These are phyloP conservation scores for Drosophila ustulata DNA, from an alignment of 2,888 invertebrate species.

Conservation along the genomic window DNA sequence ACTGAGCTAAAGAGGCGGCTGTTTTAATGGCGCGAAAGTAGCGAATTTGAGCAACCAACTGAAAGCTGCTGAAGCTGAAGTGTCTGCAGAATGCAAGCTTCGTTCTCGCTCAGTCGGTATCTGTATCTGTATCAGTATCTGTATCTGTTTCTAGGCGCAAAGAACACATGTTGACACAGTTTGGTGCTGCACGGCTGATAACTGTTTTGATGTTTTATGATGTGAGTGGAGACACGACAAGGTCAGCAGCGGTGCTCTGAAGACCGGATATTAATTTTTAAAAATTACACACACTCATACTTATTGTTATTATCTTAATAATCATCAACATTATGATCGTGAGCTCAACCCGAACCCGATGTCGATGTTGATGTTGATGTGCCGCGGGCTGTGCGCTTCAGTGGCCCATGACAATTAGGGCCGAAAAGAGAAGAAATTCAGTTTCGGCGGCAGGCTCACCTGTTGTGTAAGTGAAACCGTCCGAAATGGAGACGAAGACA, in stretches of 20 bases:
- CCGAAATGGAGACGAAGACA: slow-evolving; percentile 16
- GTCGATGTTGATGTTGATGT: slow-evolving; percentile 13
- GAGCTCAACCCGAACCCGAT: slow-evolving; percentile 16
- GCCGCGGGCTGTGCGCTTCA: slow-evolving; percentile 63
- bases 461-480: slow-evolving; percentile 61
- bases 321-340: slow-evolving; percentile 44
- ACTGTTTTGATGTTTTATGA: slow-evolving; percentile 54
- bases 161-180: slow-evolving; percentile 72
- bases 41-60: slow-evolving; percentile 43
- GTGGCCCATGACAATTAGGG: slow-evolving; percentile 79
- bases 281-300: slow-evolving; percentile 55
- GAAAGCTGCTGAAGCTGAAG: not conserved
- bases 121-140: slow-evolving; percentile 15
- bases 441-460: slow-evolving; percentile 53
- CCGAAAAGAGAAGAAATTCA: slow-evolving; percentile 46
- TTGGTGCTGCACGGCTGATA: slow-evolving; percentile 43
- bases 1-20: slow-evolving; percentile 94
- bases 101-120: not conserved
- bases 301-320: slow-evolving; percentile 46
- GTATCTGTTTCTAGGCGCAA: slow-evolving; percentile 21
- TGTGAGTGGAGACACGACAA: slow-evolving; percentile 22
- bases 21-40: slow-evolving; percentile 35
- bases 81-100: slow-evolving; percentile 10
- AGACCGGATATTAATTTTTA: slow-evolving; percentile 73
- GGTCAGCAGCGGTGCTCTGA: slow-evolving; percentile 30